Percentiles rank a stretch among this genome's conserved stretches.
These are phyloP conservation scores for Coracopsis vasa DNA, from an alignment of 2,113 vertebrate genomes.

Conservation along the genomic window DNA sequence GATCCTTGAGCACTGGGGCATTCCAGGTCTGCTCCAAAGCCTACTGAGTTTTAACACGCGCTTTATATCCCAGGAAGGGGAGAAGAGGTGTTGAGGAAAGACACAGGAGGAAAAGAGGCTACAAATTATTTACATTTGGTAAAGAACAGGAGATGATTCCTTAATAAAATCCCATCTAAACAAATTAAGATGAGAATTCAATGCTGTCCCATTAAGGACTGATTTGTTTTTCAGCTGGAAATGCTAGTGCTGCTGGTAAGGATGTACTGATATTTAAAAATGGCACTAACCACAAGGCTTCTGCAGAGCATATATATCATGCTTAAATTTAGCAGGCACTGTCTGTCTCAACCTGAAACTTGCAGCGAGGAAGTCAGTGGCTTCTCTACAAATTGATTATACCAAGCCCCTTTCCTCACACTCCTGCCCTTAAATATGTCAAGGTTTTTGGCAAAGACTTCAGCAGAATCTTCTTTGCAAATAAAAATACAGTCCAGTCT, in stretches of 20 bases:
- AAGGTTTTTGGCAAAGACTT: neutral
- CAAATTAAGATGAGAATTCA: neutral
- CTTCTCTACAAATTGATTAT: neutral
- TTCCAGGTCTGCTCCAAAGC: slow-evolving; percentile 2
- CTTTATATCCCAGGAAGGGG: neutral
- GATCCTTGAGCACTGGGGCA: neutral
- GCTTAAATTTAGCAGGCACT: neutral
- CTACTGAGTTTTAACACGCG: rapidly evolving
- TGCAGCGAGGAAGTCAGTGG: neutral
- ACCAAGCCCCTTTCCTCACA: neutral
- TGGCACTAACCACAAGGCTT: neutral
- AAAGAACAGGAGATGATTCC: neutral
- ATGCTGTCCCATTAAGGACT: neutral
- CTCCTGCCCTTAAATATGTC: neutral
- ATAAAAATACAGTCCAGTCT: neutral
- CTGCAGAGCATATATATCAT: neutral
- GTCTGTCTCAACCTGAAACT: neutral
- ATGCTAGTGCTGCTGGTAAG: neutral
- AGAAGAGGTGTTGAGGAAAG: neutral
- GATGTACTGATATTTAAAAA: neutral
- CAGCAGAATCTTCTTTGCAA: neutral
- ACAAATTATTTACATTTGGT: neutral
- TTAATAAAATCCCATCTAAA: neutral
- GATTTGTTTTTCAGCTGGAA: neutral
- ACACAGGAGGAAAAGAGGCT: neutral